These are phyloP conservation scores for Lacanobia oleracea DNA, from an alignment of 2,888 invertebrate genomes.

Conservation along the genomic window DNA sequence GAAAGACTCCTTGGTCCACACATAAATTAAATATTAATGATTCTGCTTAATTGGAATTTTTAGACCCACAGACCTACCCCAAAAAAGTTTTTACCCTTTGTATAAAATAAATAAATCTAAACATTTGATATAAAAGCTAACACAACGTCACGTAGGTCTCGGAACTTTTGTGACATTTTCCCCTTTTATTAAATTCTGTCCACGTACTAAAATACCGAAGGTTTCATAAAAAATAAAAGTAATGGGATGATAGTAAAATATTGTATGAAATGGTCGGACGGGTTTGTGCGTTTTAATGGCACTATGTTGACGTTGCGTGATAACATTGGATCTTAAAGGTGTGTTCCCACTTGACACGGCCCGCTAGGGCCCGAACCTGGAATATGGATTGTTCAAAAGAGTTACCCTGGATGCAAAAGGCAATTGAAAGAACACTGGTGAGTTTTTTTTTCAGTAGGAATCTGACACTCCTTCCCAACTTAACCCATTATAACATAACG, in stretches of 20 bases:
- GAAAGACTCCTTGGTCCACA: too few relatives aligned
- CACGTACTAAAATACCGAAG: constrained; percentile 55
- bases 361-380: too few relatives aligned
- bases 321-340: background rate
- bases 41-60: too few relatives aligned
- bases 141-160: constrained; percentile 54
- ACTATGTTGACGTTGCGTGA: constrained; percentile 23
- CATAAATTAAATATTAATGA: too few relatives aligned
- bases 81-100: background rate
- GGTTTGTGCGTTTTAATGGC: constrained; percentile 43
- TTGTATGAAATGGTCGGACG: constrained; percentile 41
- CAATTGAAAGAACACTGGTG: too few relatives aligned
- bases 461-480: too few relatives aligned
- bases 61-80: background rate
- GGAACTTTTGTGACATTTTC: constrained; percentile 53
- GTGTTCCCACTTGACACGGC: too few relatives aligned
- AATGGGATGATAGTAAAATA: constrained; percentile 53
- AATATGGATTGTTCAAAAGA: too few relatives aligned
- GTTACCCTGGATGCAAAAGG: too few relatives aligned
- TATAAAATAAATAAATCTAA: constrained; percentile 36
- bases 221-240: constrained; percentile 63
- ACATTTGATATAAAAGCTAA: constrained; percentile 46
- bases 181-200: constrained; percentile 59
- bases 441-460: too few relatives aligned
- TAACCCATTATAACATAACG: too few relatives aligned